Evolutionary conservation across 2,888 invertebrate species (phyloP).

Genomic region (Microctonus brassicae): DNA sequence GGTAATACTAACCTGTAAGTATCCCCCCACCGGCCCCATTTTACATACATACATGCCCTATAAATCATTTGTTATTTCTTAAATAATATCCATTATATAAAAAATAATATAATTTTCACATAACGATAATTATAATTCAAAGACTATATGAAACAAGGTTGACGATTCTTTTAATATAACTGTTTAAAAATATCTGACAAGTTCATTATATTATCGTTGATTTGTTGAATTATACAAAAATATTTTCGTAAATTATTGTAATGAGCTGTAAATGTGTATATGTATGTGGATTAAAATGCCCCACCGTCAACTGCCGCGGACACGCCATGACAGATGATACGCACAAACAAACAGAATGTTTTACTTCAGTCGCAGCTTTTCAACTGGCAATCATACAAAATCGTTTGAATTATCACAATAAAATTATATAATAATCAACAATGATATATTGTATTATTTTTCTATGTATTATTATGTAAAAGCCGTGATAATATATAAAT

Average conservation of each 20-base stretch:
- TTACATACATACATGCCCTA: constrained; percentile 19
- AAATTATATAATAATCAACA: neutral
- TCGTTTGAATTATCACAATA: no score
- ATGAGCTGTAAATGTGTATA: neutral
- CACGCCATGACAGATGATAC: constrained; percentile 66
- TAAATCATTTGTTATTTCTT: constrained; percentile 38
- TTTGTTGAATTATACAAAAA: no score
- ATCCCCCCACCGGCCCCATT: constrained; percentile 6
- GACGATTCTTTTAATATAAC: no score
- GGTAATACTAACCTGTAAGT: neutral
- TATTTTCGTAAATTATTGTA: no score
- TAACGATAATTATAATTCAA: neutral
- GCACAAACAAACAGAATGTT: constrained; percentile 60
- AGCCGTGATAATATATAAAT: neutral
- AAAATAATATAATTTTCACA: neutral
- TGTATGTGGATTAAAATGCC: neutral
- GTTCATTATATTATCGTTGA: no score
- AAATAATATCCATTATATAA: no score
- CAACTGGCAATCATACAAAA: constrained; percentile 43
- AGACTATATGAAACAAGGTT: neutral
- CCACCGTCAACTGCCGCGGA: constrained; percentile 38
- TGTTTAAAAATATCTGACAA: no score
- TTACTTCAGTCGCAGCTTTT: constrained; percentile 40
- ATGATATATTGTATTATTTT: neutral
- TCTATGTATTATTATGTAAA: neutral